phyloP scores from a whole-genome alignment of 2,113 vertebrate species.

The Dipodomys merriami region DNA sequence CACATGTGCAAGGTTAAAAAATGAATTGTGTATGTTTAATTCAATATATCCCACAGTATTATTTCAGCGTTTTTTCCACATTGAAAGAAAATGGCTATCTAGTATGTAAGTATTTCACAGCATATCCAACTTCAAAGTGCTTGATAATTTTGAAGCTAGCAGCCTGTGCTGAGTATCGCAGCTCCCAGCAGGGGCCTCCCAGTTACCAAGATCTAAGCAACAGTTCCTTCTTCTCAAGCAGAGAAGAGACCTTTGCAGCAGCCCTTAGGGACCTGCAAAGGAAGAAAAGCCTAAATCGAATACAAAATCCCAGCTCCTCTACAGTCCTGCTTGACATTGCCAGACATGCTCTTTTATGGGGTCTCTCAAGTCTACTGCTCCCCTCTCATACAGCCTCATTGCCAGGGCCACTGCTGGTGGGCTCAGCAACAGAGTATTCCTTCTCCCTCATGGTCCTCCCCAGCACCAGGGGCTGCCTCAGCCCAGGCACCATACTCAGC shows the following conservation, averaged over 20 bases:
- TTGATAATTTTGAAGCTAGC: neutral
- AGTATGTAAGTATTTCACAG: neutral
- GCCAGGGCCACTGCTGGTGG: neutral
- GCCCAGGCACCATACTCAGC: too few relatives aligned
- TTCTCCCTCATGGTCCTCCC: neutral
- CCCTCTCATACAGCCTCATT: neutral
- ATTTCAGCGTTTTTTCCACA: neutral
- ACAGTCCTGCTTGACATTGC: neutral
- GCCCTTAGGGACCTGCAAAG: neutral
- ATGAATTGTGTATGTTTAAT: too few relatives aligned
- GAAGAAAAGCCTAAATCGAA: neutral
- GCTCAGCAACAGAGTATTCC: neutral
- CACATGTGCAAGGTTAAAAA: too few relatives aligned
- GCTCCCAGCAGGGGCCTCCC: neutral
- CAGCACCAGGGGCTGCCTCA: neutral
- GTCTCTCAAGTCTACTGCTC: neutral
- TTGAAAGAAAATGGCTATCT: neutral
- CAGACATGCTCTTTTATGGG: neutral
- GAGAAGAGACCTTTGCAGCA: neutral
- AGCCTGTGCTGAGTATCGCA: neutral
- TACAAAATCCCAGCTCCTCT: neutral
- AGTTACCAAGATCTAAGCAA: neutral
- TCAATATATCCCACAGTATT: too few relatives aligned
- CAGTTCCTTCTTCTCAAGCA: neutral
- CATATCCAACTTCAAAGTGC: neutral